Evolutionary conservation across 2,888 invertebrate species (phyloP).

Genomic region (Labia minor): DNA sequence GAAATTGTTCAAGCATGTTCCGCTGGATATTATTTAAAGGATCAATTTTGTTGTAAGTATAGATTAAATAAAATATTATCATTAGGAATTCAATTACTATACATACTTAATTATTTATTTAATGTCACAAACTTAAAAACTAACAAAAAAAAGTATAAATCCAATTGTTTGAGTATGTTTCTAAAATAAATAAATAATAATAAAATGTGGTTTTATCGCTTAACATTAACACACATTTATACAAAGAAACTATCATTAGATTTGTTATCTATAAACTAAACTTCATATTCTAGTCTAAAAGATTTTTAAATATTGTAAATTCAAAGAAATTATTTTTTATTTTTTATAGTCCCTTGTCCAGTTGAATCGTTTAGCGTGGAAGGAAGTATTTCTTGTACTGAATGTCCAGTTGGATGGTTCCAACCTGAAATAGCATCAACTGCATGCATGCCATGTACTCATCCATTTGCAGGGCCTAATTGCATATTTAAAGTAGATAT

Average conservation of each 20-base stretch:
- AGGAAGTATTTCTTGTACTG: neutral
- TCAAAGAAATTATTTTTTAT: too few relatives aligned
- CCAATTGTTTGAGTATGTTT: too few relatives aligned
- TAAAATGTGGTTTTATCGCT: too few relatives aligned
- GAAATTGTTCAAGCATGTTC: constrained; percentile 8
- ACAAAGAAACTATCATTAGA: too few relatives aligned
- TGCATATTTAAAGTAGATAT: neutral
- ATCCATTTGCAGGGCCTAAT: constrained; percentile 7
- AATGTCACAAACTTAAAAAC: too few relatives aligned
- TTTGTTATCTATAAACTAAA: too few relatives aligned
- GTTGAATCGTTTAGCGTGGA: neutral
- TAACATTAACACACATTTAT: too few relatives aligned
- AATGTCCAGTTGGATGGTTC: neutral
- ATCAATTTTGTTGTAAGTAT: constrained; percentile 19
- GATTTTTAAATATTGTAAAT: too few relatives aligned
- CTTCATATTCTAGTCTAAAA: too few relatives aligned
- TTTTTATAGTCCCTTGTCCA: constrained; percentile 17
- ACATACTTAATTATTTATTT: too few relatives aligned
- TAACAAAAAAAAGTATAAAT: too few relatives aligned
- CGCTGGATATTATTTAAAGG: constrained; percentile 14
- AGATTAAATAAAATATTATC: neutral
- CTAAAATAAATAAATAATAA: too few relatives aligned
- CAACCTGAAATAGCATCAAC: neutral
- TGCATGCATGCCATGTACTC: constrained; percentile 14
- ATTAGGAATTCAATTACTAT: neutral